phyloP scores from a whole-genome alignment of 2,797 vertebrate species.

The Bradypodion ventrale region DNA sequence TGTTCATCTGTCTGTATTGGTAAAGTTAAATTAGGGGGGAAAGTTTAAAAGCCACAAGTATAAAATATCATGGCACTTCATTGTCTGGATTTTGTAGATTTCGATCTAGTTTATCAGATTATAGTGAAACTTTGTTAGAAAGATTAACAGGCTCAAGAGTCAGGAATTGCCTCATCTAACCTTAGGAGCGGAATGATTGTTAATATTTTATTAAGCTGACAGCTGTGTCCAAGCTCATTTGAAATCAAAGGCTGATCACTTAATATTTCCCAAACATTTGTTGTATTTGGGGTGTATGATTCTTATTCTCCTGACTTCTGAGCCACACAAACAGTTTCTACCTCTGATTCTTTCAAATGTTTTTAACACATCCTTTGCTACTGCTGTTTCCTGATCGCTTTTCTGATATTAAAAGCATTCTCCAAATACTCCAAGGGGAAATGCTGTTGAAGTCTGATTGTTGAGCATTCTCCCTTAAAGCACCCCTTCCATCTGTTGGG shows the following conservation, averaged over 20 bases:
- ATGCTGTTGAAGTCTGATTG: not conserved
- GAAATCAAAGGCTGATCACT: not conserved
- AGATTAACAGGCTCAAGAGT: not conserved
- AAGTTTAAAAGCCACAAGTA: no score
- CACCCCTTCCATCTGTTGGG: no score
- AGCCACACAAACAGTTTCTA: not conserved
- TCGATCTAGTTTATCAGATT: no score
- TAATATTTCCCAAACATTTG: not conserved
- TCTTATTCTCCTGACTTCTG: not conserved
- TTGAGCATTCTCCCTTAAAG: no score
- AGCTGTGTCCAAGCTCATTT: not conserved
- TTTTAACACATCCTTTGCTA: not conserved
- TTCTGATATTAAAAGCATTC: not conserved
- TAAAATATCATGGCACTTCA: no score
- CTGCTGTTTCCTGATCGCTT: not conserved
- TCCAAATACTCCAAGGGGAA: not conserved
- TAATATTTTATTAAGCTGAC: not conserved
- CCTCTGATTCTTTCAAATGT: not conserved
- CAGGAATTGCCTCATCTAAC: not conserved
- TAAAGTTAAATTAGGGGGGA: no score
- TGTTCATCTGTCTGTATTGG: no score
- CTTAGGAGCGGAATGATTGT: not conserved
- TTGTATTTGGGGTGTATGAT: not conserved
- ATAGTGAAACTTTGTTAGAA: no score
- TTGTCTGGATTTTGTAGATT: no score